A percentile compares a stretch with the other conserved stretches of the same genome.
These are phyloP conservation scores for Papilio gigon DNA, from an alignment of 2,888 invertebrate species.

Conservation along the genomic window DNA sequence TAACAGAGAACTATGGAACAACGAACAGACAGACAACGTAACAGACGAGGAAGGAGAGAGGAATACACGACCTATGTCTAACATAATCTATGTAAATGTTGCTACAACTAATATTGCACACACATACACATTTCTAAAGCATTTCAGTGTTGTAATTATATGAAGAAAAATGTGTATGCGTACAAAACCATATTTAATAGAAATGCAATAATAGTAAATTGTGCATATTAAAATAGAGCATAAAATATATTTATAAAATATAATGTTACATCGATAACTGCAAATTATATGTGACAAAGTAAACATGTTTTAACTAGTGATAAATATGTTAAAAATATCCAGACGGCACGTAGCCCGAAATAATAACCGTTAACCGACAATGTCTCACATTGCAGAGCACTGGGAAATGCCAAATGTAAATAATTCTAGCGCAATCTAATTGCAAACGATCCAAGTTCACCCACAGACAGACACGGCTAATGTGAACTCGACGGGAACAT, in stretches of 20 bases:
- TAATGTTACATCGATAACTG: constrained; percentile 76
- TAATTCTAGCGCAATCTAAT: constrained; percentile 80
- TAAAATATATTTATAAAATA: constrained; percentile 81
- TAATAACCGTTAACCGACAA: constrained; percentile 61
- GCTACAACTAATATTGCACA: constrained; percentile 82
- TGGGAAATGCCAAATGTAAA: constrained; percentile 58
- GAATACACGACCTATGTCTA: constrained; percentile 61
- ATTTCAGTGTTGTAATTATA: constrained; percentile 63
- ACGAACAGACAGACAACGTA: constrained; percentile 65
- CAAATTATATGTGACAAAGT: constrained; percentile 72
- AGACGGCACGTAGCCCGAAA: constrained; percentile 48
- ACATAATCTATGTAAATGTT: constrained; percentile 70
- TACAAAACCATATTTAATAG: constrained; percentile 75
- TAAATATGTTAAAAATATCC: constrained; percentile 54
- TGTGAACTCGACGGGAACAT: constrained; percentile 60
- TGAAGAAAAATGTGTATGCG: constrained; percentile 75
- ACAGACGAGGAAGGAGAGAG: constrained; percentile 69
- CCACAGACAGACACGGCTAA: constrained; percentile 54
- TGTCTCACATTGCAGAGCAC: constrained; percentile 70
- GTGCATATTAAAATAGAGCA: constrained; percentile 78
- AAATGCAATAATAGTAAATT: constrained; percentile 79
- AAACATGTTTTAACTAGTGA: constrained; percentile 63
- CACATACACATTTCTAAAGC: constrained; percentile 80
- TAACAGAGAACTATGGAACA: constrained; percentile 67
- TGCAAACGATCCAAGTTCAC: constrained; percentile 62